Evolutionary conservation across 2,797 vertebrate species (phyloP).

Genomic region (Gambelia wislizenii): DNA sequence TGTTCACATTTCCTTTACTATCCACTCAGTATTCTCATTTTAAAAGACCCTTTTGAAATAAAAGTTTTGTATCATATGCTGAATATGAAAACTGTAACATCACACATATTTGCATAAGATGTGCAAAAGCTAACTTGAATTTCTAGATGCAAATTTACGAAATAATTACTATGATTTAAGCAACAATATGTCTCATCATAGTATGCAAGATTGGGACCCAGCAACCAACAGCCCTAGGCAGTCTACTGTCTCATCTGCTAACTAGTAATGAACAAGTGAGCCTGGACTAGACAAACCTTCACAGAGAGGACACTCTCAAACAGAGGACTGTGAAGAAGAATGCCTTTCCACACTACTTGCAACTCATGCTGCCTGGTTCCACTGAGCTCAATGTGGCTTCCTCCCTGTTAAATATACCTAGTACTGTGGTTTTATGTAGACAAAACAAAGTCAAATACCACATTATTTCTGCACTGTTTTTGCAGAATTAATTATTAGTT

Average conservation of each 20-base stretch:
- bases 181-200: no score
- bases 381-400: not conserved
- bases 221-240: no score
- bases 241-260: no score
- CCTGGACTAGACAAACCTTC: no score
- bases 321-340: no score
- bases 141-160: no score
- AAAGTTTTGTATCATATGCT: slow-evolving; percentile 41
- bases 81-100: slow-evolving; percentile 51
- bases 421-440: not conserved
- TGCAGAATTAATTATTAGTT: not conserved
- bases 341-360: not conserved
- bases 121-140: no score
- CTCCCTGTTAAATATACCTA: not conserved
- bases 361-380: not conserved
- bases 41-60: slow-evolving; percentile 37
- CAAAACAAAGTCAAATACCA: not conserved
- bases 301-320: no score
- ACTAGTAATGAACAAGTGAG: no score
- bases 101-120: not conserved
- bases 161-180: no score
- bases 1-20: slow-evolving; percentile 64
- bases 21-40: slow-evolving; percentile 34
- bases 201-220: no score
- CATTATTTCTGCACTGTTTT: not conserved